A percentile compares a stretch with the other conserved stretches of the same genome.
Evolutionary conservation across 2,888 invertebrate species (phyloP).

Genomic region (Xanthostigma xanthostigma): DNA sequence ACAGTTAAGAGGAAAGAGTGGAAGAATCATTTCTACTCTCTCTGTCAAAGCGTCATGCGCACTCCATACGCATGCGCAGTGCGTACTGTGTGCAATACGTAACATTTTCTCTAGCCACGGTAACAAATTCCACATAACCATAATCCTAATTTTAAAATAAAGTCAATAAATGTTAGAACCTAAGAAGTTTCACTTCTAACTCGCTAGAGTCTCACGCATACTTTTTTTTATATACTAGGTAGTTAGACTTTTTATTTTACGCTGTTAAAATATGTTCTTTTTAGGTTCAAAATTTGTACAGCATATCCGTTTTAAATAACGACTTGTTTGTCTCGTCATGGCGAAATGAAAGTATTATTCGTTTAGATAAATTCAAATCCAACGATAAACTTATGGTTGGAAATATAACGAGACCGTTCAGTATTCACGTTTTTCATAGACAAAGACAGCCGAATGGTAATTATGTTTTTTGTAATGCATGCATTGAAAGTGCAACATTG

Average conservation of each 20-base stretch:
- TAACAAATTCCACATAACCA: no score
- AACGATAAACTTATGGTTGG: slow-evolving; percentile 30
- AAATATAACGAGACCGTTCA: slow-evolving; percentile 43
- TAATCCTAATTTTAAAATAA: no score
- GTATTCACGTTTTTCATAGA: slow-evolving; percentile 58
- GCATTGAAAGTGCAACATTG: no score
- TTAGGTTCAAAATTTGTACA: slow-evolving; percentile 50
- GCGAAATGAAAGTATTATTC: slow-evolving; percentile 46
- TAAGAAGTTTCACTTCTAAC: no score
- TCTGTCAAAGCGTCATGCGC: no score
- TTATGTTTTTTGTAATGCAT: slow-evolving; percentile 13
- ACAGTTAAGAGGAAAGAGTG: no score
- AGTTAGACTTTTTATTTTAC: neutral
- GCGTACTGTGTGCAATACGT: no score
- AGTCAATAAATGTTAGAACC: no score
- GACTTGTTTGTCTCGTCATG: slow-evolving; percentile 58
- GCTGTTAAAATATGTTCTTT: slow-evolving; percentile 14
- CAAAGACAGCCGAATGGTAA: slow-evolving; percentile 60
- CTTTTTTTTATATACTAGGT: neutral
- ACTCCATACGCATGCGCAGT: no score
- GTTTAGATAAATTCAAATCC: slow-evolving; percentile 40
- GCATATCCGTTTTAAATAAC: slow-evolving; percentile 59
- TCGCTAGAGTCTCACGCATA: no score
- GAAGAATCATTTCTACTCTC: no score
- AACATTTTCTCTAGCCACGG: no score